A percentile compares a stretch with the other conserved stretches of the same genome.
phyloP scores from a whole-genome alignment of 37 sponge, comb jelly and placozoan genomes.

The Haliclona indistincta region DNA sequence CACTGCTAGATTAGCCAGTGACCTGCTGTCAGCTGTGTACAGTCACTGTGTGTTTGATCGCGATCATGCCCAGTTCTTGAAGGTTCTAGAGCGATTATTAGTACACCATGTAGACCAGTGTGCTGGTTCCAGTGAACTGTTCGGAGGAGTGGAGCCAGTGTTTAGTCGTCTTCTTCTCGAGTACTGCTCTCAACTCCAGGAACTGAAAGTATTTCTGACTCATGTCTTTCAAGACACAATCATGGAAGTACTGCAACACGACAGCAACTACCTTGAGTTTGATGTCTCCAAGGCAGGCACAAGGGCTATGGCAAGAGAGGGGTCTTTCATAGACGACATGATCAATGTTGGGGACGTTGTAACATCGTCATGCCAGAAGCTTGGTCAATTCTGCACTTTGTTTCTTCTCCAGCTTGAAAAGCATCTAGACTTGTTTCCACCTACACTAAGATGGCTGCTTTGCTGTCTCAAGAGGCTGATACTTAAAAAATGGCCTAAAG shows the following conservation, averaged over 20 bases:
- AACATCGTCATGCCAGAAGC: not conserved
- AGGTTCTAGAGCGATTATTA: conserved; percentile 23
- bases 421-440: conserved; percentile 11
- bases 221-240: conserved; percentile 8
- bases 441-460: conserved; percentile 51
- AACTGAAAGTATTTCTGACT: conserved; percentile 33
- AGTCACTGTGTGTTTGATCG: conserved; percentile 56
- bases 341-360: not conserved
- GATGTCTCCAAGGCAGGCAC: conserved; percentile 55
- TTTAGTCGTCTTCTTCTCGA: conserved; percentile 29
- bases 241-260: conserved; percentile 19
- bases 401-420: conserved; percentile 16
- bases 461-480: conserved; percentile 18
- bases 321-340: not conserved
- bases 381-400: not conserved
- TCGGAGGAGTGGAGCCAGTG: conserved; percentile 45
- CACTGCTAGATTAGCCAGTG: conserved; percentile 31
- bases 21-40: conserved; percentile 54
- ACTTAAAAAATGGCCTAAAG: conserved; percentile 38
- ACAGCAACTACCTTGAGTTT: conserved; percentile 41
- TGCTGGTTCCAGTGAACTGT: conserved; percentile 30
- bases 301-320: not conserved
- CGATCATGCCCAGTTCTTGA: conserved; percentile 52
- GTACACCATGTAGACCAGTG: conserved; percentile 20
- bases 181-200: conserved; percentile 44